phyloP scores from a whole-genome alignment of 2,888 invertebrate species.

The Shargacucullia verbasci region DNA sequence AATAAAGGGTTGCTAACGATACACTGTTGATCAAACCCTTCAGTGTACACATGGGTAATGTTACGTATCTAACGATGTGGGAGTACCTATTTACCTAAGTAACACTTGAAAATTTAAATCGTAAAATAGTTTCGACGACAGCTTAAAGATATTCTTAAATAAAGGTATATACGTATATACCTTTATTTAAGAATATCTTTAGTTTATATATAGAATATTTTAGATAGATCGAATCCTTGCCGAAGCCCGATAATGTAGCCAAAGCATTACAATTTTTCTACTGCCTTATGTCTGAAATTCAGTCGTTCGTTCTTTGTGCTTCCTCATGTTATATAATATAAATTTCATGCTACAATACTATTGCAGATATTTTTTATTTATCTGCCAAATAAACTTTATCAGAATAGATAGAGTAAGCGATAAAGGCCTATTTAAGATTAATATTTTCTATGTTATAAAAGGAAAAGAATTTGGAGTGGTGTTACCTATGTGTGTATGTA shows the following conservation, averaged over 20 bases:
- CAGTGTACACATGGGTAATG: no score
- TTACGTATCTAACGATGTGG: no score
- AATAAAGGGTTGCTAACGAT: no score
- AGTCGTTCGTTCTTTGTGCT: neutral
- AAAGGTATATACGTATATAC: no score
- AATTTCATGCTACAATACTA: slow-evolving; percentile 6
- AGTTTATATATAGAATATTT: no score
- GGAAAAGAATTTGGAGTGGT: slow-evolving; percentile 21
- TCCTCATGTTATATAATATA: no score
- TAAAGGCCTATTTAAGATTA: slow-evolving; percentile 11
- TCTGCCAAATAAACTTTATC: slow-evolving; percentile 30
- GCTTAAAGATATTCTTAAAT: no score
- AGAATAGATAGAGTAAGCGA: slow-evolving; percentile 23
- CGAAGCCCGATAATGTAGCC: neutral
- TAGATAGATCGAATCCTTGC: neutral
- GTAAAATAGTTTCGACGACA: no score
- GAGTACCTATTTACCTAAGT: no score
- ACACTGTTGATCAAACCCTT: no score
- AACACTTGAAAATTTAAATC: no score
- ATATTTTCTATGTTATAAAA: slow-evolving; percentile 29
- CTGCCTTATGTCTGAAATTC: slow-evolving; percentile 4
- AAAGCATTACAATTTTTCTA: neutral
- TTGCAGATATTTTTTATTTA: slow-evolving; percentile 23
- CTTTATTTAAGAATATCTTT: no score
- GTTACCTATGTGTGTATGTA: slow-evolving; percentile 32